phyloP scores from a whole-genome alignment of 2,113 vertebrate species.

The Petrocephalus microphthalmus region DNA sequence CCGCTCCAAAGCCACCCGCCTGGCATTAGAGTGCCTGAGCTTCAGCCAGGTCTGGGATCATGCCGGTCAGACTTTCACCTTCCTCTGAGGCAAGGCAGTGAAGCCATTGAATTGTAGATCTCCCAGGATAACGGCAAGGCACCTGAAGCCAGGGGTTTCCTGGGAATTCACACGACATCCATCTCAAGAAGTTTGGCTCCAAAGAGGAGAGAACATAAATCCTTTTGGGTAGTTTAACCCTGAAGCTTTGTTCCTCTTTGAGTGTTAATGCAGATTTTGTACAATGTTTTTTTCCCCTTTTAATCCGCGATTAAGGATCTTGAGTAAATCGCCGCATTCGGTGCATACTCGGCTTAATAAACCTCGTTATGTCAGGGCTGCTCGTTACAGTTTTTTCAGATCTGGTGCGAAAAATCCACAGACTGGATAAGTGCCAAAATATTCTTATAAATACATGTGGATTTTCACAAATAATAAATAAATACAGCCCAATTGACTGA shows the following conservation, averaged over 20 bases:
- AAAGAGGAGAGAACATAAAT: not conserved
- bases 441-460: not conserved
- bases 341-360: not conserved
- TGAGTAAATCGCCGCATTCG: not conserved
- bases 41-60: not conserved
- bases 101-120: not conserved
- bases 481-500: not conserved
- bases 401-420: not conserved
- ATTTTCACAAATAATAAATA: not conserved
- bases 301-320: not conserved
- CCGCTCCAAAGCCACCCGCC: not conserved
- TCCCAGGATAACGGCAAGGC: not conserved
- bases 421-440: not conserved
- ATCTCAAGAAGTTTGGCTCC: not conserved
- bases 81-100: not conserved
- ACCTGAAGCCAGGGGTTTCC: not conserved
- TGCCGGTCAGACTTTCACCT: not conserved
- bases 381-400: not conserved
- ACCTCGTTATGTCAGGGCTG: not conserved
- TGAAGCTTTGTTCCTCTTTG: not conserved
- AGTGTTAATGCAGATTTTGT: not conserved
- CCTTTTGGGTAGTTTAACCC: not conserved
- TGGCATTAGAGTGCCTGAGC: not conserved
- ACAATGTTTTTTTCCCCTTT: not conserved
- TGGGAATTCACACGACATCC: not conserved